A percentile compares a stretch with the other conserved stretches of the same genome.
Conservation (phyloP, 2,113 vertebrate genomes). For the Hiodon alosoides region DNA sequence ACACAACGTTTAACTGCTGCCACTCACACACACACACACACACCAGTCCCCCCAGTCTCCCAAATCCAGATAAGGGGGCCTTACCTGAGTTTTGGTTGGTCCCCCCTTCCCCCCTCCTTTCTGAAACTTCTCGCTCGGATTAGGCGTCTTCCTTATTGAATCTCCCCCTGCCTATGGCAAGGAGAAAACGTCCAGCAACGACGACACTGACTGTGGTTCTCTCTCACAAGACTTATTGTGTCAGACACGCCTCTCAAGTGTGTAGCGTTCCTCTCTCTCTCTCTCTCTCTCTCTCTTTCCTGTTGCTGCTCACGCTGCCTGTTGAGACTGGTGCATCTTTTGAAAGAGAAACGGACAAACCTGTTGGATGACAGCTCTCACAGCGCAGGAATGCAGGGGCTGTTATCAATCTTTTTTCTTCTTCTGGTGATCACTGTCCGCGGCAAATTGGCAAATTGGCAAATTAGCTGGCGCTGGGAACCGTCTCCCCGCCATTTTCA, state of each 20-base stretch:
- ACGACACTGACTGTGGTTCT: background rate
- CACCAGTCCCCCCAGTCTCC: background rate
- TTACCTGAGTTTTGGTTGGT: constrained; percentile 5
- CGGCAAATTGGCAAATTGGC: too few relatives aligned
- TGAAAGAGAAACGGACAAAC: background rate
- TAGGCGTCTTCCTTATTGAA: background rate
- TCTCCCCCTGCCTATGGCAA: too few relatives aligned
- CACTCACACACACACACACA: background rate
- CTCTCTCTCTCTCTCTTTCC: background rate
- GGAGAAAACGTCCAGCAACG: too few relatives aligned
- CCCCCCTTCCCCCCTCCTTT: constrained; percentile 3
- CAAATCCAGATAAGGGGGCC: background rate
- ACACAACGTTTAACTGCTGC: too few relatives aligned
- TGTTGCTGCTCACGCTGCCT: background rate
- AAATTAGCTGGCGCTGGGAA: too few relatives aligned
- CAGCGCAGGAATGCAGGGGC: background rate
- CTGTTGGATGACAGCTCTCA: background rate
- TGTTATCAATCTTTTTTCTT: background rate
- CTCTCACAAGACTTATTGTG: constrained; percentile 2
- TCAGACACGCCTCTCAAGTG: background rate
- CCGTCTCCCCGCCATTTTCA: too few relatives aligned
- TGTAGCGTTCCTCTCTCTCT: background rate
- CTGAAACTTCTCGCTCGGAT: too few relatives aligned
- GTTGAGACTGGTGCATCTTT: background rate
- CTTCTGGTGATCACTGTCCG: background rate